Evolutionary conservation across 2,888 invertebrate species (phyloP).

Genomic region (Formica aserva): DNA sequence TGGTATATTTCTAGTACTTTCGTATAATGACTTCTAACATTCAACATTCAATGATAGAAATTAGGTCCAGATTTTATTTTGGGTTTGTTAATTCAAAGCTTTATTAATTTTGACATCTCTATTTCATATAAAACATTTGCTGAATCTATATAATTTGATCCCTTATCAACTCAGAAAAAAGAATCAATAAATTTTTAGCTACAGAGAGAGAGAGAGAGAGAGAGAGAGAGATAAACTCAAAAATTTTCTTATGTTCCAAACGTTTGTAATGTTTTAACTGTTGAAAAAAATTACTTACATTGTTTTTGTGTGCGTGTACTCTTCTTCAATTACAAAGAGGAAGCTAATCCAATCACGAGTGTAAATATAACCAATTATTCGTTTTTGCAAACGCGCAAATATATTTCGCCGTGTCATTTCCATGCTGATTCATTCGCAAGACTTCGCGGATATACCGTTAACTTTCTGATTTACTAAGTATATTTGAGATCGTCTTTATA

Average conservation of each 20-base stretch:
- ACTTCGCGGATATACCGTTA: conserved; percentile 30
- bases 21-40: not conserved
- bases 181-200: not conserved
- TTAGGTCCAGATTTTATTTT: not conserved
- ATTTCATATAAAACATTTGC: not conserved
- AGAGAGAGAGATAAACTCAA: not conserved
- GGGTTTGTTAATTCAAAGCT: not conserved
- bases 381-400: conserved; percentile 30
- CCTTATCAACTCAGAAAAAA: not conserved
- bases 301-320: not conserved
- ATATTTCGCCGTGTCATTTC: conserved; percentile 43
- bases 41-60: not conserved
- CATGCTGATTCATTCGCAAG: conserved; percentile 33
- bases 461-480: conserved; percentile 40
- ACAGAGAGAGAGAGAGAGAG: too few species aligned
- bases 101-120: not conserved
- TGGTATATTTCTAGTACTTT: not conserved
- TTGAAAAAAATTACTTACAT: not conserved
- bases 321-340: conserved; percentile 6
- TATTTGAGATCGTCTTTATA: conserved; percentile 47
- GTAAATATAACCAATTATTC: conserved; percentile 37
- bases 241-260: not conserved
- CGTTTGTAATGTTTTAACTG: not conserved
- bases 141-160: not conserved
- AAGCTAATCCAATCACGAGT: conserved; percentile 35